A percentile compares a stretch with the other conserved stretches of the same genome.
Conservation (phyloP, 2,113 vertebrate genomes). For the Echinops telfairi region DNA sequence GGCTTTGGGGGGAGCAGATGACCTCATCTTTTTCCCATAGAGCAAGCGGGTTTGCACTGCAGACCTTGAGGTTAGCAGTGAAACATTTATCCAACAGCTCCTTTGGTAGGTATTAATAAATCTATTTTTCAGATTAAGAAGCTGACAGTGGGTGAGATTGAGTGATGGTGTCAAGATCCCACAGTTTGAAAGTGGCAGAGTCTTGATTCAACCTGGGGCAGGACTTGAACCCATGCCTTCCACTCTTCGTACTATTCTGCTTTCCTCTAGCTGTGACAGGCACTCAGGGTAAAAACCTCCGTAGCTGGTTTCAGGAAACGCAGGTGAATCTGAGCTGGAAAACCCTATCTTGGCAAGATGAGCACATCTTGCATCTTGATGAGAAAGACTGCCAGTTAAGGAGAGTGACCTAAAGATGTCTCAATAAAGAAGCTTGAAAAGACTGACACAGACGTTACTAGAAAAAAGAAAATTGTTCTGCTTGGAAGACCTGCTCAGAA, state of each 20-base stretch:
- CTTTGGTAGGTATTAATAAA: neutral
- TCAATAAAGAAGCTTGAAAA: constrained; percentile 6
- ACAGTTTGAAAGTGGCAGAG: neutral
- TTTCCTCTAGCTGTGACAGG: neutral
- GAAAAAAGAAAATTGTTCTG: neutral
- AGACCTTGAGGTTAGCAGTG: too few species aligned
- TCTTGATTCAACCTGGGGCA: neutral
- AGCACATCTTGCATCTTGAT: neutral
- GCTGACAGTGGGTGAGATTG: neutral
- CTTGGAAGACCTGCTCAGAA: neutral
- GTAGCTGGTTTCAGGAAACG: neutral
- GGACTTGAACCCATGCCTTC: neutral
- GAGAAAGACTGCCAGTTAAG: neutral
- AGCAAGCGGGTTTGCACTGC: too few species aligned
- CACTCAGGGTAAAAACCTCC: neutral
- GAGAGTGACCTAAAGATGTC: neutral
- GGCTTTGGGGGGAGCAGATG: too few species aligned
- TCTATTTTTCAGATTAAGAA: neutral
- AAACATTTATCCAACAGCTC: too few species aligned
- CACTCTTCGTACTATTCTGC: neutral
- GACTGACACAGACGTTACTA: neutral
- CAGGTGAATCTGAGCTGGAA: neutral
- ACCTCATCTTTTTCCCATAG: too few species aligned
- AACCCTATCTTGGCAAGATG: neutral
- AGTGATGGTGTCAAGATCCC: neutral